Base-by-base conservation (phyloP, 2,113 vertebrate genomes). In the Prunella himalayana region DNA sequence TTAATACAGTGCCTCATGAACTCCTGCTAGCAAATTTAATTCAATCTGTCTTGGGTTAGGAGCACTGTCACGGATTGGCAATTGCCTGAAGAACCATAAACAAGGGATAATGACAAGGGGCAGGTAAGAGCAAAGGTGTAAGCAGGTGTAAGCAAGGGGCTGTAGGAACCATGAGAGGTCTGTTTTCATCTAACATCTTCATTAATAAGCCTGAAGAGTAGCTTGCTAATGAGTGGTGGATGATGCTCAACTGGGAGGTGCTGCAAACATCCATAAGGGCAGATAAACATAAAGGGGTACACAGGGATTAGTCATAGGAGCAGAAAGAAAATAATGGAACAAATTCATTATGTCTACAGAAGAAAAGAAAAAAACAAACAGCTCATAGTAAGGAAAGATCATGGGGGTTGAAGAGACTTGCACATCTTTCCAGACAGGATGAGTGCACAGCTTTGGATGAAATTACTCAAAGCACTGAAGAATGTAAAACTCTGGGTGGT, bases 11-110 rank as follows among this genome's bases (percentile, higher is more conserved):
- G 72, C 63, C 75, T 91, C 61, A 50, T 77, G 41, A 94, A 95
- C 61, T 90, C 39, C 68, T 86, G 63, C 57, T 88, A 95, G 90
- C 88, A 96, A 94, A 91, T 86, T 93, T 95, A 97, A 97, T 96
- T 94, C 90, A 97, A 93, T 92, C 83, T 89, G 85, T 80, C 49
- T 96, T 94, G 88, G 86, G 92, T 96, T 92, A 95, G 88, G 56
- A 92, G 75, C 82, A 31, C 86, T 94, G 95, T 94, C 94, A 93
- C 9, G 33, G 88, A 84, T 70, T 97, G 88, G 82, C 92, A 96
- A 92, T 90, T 94, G 92, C 94, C 86, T 94, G 90, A 96, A 96
- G 92, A 96, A 88, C 96, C 95, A 94, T 96, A 96, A 96, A 96
- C 94, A 96, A 86, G 82, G 83, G 86, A 96, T 94, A 94, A 92